Base-by-base conservation (phyloP, 2,113 vertebrate genomes). In the Xerus inauris region DNA sequence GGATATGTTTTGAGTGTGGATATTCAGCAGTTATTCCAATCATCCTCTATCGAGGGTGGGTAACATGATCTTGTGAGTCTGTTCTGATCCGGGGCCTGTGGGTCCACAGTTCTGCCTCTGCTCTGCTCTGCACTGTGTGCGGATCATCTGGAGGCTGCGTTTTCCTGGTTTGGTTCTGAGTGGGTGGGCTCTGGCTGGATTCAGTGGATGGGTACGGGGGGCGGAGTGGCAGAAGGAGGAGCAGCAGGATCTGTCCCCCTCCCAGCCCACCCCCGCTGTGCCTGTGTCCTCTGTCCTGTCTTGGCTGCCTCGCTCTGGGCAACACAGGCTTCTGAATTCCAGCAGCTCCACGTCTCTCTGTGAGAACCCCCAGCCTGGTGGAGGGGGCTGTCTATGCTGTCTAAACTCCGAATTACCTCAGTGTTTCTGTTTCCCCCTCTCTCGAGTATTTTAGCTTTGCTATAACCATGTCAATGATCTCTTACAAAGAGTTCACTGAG, bases 31-130 rank as follows among this genome's bases (percentile, higher is more conserved):
- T 28, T 59, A 24, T 17, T 88, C 49, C 45, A 59, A 12, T 20
- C 64, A 7, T 35, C 59, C 8, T 81, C 28, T 69, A 24, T 28
- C 12, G 32, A 35, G 9, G 3, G 35, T 38, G 38, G 1, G 12
- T 26, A 30, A 13, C 14, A 12, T 0, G 6, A 42, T 24, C 79
- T 28, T 59, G 51, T 40, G 3, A 17, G 5, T 62, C 16, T 73
- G 22, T 42, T n/a, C 35, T 1, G 6, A 10, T 38, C 9, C 6
- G 3, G 30, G 1, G 2, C 0, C 24, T 1, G 2, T 30, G 6
- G 40, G 20, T 14, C 51, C 54, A n/a, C 35, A 22, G 4, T 32
- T 42, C 45, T 42, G n/a, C 8, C 38, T 16, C 51, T 65, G 28
- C 20, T 38, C 30, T 42, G 1, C 17, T 62, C 5, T 86, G 28